Percentiles rank a stretch among this genome's conserved stretches.
Evolutionary conservation across 2,113 vertebrate species (phyloP).

Genomic region (Polypterus senegalus): DNA sequence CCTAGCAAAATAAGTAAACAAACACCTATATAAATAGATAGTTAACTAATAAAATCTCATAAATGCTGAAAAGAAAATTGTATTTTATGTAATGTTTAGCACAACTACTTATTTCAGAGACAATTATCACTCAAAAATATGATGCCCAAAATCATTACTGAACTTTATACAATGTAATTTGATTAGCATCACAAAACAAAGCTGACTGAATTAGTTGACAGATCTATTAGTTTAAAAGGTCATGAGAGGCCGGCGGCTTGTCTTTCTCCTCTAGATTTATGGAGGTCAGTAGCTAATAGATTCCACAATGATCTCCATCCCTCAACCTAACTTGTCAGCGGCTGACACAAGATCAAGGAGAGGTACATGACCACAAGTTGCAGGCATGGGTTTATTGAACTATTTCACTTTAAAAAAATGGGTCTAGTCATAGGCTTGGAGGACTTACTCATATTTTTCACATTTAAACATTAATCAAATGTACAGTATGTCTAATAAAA

Average conservation of each 20-base stretch:
- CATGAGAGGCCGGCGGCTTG: conserved; percentile 27
- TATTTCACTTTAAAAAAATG: too few species aligned
- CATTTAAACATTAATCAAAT: too few species aligned
- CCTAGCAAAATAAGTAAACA: conserved; percentile 15
- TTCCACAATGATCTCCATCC: background rate
- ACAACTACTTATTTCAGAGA: too few species aligned
- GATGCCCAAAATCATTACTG: conserved; percentile 35
- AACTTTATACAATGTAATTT: conserved; percentile 34
- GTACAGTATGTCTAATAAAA: too few species aligned
- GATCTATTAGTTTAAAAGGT: conserved; percentile 41
- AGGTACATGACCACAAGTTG: background rate
- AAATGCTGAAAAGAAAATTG: too few species aligned
- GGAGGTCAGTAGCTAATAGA: conserved; percentile 7
- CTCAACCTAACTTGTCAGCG: background rate
- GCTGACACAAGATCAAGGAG: background rate
- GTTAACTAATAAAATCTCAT: conserved; percentile 12
- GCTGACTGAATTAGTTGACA: conserved; percentile 34
- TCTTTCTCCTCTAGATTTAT: conserved; percentile 24
- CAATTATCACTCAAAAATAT: too few species aligned
- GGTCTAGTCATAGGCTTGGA: too few species aligned
- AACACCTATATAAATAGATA: conserved; percentile 10
- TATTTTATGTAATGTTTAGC: too few species aligned
- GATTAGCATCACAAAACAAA: conserved; percentile 43
- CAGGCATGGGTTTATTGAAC: too few species aligned
- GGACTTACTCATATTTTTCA: too few species aligned